A percentile compares a stretch with the other conserved stretches of the same genome.
phyloP scores from a whole-genome alignment of 1,140 invertebrate species.

The Drosophila tsacasi region DNA sequence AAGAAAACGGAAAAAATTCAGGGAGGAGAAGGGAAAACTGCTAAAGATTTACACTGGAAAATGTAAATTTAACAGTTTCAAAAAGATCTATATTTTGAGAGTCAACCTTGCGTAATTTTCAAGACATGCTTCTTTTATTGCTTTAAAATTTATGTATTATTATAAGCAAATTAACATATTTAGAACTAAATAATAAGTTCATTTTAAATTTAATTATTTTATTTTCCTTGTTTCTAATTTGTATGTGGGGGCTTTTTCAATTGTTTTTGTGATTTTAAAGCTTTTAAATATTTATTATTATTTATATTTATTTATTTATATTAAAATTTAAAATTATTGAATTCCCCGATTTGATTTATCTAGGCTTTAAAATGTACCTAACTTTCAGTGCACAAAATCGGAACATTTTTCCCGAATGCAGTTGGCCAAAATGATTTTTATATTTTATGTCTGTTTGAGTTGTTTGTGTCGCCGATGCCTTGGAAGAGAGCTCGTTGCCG shows the following conservation, averaged over 20 bases:
- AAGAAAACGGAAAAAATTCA: conserved; percentile 50
- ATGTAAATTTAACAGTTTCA: neutral
- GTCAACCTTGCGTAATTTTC: no score
- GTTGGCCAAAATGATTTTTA: conserved; percentile 74
- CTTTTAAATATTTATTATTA: no score
- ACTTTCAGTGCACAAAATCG: neutral
- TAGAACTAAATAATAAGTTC: no score
- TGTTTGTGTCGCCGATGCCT: conserved; percentile 41
- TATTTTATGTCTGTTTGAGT: conserved; percentile 77
- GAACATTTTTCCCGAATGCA: conserved; percentile 67
- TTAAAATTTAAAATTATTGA: neutral
- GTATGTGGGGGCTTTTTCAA: neutral
- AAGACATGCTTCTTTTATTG: no score
- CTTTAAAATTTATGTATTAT: no score
- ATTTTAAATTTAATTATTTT: neutral
- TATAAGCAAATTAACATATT: no score
- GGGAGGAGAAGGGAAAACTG: neutral
- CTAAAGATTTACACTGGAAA: neutral
- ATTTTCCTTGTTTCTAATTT: no score
- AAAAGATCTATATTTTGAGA: neutral
- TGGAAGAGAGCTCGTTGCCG: conserved; percentile 12
- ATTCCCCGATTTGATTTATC: neutral
- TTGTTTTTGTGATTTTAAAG: neutral
- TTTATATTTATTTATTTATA: no score
- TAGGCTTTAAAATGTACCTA: no score